Evolutionary conservation across 2,888 invertebrate species (phyloP), one percentile per base, ranked within the genome.

Genomic region (Acrobasis consociella): DNA sequence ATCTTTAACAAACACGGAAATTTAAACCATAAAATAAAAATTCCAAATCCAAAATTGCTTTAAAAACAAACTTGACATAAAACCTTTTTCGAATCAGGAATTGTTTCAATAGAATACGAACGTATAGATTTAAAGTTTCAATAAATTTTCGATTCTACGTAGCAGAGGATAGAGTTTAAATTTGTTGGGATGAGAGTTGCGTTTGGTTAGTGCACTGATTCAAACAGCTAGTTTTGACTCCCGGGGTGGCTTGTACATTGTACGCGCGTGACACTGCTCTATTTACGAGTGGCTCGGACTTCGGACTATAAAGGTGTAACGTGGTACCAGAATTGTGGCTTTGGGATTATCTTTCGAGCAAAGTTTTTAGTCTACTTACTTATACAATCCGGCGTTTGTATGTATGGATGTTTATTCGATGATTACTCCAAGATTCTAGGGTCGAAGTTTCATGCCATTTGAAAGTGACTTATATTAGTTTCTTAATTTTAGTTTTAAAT

Each of bases 181-280:
- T 77, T 80, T 2, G 67, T 31, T 61, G 70, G 67, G 5, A 1
- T 5, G 1, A 49, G 2, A 49, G 11, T 66, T 63, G 66, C 61
- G 69, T 74, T 72, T 75, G 73, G 75, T 75, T 75, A 74, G 72
- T 73, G 76, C 73, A 81, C 78, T 77, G 85, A 81, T 84, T 83
- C 81, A 79, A 83, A 81, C 82, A 85, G 86, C 87, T 89, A 88
- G 87, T 87, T 87, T 85, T 86, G 86, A 85, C 87, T 88, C 89
- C 88, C 86, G 87, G 89, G 90, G 90, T 91, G 90, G 89, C 86
- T 89, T 84, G 87, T 86, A 88, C 89, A 87, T 83, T 90, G 91
- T 89, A 87, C 78, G 78, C 79, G 88, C 89, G 90, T 89, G 91
- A 90, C 91, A 91, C 84, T 85, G 87, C 83, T 87, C 91, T 91